These are phyloP conservation scores for Coecobrya sp. DNA, from an alignment of 2,888 invertebrate genomes.

Conservation along the genomic window DNA sequence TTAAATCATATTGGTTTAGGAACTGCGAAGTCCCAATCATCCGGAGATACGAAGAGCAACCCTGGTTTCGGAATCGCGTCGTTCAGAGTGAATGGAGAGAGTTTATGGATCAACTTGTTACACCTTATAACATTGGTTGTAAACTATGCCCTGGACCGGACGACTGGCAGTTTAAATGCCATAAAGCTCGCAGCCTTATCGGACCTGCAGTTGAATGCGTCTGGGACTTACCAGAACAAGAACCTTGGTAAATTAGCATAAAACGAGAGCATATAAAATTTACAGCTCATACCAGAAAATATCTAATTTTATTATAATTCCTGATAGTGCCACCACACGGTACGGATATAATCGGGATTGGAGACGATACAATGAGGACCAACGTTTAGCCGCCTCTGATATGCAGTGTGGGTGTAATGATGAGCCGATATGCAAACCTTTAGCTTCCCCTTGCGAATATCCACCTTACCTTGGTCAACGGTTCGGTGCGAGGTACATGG, in stretches of 20 bases:
- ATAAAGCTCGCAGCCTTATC: constrained; percentile 83
- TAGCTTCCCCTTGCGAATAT: constrained; percentile 80
- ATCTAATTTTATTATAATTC: background rate
- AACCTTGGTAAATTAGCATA: constrained; percentile 78
- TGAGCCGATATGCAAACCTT: constrained; percentile 77
- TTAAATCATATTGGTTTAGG: constrained; percentile 82
- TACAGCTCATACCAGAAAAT: background rate
- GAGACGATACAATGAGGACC: constrained; percentile 85
- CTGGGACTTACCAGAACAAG: constrained; percentile 85
- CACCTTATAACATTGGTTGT: constrained; percentile 83
- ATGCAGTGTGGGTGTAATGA: constrained; percentile 82
- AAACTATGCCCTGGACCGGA: constrained; percentile 82
- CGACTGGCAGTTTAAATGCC: constrained; percentile 84
- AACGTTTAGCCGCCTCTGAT: constrained; percentile 76
- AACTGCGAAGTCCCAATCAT: constrained; percentile 80
- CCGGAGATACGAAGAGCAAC: constrained; percentile 82
- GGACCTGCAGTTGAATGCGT: constrained; percentile 82
- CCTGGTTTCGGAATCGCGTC: constrained; percentile 84
- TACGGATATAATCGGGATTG: constrained; percentile 85
- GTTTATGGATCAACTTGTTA: constrained; percentile 82
- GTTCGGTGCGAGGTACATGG: constrained; percentile 84
- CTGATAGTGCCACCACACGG: constrained; percentile 69
- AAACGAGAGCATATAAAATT: no score
- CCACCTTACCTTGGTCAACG: constrained; percentile 84
- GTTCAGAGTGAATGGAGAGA: constrained; percentile 83